phyloP scores from a whole-genome alignment of 1,140 invertebrate genomes.

The Procambarus virginalis region DNA sequence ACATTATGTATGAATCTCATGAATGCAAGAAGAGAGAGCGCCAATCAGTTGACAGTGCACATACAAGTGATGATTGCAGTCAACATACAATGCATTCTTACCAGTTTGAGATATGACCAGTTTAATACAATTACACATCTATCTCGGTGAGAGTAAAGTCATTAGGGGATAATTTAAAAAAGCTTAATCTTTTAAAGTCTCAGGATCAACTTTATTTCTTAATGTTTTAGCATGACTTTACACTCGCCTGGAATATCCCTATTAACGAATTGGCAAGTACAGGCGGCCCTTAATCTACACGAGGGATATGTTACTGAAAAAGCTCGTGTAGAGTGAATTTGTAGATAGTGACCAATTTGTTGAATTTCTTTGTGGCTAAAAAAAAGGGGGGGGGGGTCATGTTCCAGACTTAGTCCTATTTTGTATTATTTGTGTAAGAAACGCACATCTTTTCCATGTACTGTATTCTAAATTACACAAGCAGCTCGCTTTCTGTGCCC shows the following conservation, averaged over 20 bases:
- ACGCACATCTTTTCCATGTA: too few relatives aligned
- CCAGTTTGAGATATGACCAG: not conserved
- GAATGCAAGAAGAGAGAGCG: not conserved
- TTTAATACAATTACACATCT: not conserved
- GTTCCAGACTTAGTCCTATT: too few relatives aligned
- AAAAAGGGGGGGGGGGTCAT: too few relatives aligned
- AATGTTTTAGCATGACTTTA: not conserved
- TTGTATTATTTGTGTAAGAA: too few relatives aligned
- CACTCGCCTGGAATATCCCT: not conserved
- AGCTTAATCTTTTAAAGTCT: not conserved
- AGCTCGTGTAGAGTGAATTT: too few relatives aligned
- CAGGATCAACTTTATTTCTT: not conserved
- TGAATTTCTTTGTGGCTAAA: too few relatives aligned
- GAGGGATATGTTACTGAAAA: too few relatives aligned
- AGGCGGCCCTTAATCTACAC: too few relatives aligned
- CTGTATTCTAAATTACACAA: too few relatives aligned
- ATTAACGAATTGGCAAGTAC: too few relatives aligned
- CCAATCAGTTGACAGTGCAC: not conserved
- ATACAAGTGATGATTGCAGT: not conserved
- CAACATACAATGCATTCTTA: not conserved
- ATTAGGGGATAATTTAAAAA: not conserved
- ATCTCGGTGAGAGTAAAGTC: not conserved
- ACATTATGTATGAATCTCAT: not conserved
- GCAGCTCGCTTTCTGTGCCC: too few relatives aligned
- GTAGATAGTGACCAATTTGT: too few relatives aligned